Conservation (phyloP, 2,113 vertebrate genomes). For the Agelaius tricolor region DNA sequence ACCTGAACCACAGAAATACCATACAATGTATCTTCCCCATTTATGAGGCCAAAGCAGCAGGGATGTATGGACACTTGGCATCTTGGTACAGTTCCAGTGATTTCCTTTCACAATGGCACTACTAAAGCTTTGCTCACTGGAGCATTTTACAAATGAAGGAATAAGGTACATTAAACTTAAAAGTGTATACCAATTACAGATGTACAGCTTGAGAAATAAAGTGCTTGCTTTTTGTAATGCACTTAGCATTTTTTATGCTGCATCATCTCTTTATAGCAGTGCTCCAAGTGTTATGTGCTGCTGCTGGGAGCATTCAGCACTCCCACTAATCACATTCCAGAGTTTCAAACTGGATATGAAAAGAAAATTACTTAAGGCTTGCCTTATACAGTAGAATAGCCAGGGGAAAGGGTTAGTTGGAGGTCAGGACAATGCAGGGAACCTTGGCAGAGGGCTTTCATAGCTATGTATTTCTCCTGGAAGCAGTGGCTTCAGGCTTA, state of each 20-base stretch:
- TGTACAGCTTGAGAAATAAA: not conserved
- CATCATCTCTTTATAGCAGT: not conserved
- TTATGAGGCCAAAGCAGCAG: not conserved
- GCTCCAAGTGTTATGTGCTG: not conserved
- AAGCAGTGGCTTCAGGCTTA: not conserved
- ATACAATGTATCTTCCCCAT: accelerated
- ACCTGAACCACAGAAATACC: not conserved
- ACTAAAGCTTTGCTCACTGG: not conserved
- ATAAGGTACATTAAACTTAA: not conserved
- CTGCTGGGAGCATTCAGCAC: not conserved
- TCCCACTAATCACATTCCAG: not conserved
- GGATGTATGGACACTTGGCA: not conserved
- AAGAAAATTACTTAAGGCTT: not conserved
- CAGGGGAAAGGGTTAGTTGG: not conserved
- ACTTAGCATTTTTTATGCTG: not conserved
- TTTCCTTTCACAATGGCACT: not conserved
- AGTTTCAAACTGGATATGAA: not conserved
- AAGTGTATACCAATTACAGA: not conserved
- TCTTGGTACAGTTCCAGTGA: not conserved
- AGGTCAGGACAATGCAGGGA: not conserved
- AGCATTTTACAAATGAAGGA: not conserved
- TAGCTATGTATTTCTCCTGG: not conserved
- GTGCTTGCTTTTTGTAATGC: not conserved
- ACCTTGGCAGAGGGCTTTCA: not conserved
- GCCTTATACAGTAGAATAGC: not conserved